Conservation (phyloP, 2,113 vertebrate species). For the Pterocles burchelli region DNA sequence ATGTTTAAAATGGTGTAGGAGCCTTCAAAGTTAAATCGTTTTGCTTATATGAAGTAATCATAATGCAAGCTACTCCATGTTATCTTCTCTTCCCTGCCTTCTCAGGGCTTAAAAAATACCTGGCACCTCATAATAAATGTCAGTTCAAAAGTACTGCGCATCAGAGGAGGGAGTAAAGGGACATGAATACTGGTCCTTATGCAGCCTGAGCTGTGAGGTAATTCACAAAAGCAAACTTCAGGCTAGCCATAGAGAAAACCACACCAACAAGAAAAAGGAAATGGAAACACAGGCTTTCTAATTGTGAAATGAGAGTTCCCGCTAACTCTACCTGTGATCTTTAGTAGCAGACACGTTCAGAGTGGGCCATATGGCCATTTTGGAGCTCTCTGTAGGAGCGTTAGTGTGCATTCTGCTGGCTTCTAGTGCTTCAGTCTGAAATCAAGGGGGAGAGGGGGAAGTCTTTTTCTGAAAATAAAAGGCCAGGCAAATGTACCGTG, state of each 20-base stretch:
- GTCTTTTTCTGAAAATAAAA: not conserved
- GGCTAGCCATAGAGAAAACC: not conserved
- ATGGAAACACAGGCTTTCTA: not conserved
- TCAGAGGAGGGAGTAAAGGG: not conserved
- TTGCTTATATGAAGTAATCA: not conserved
- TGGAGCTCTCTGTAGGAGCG: not conserved
- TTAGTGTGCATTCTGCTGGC: not conserved
- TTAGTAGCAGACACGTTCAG: not conserved
- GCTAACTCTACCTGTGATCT: not conserved
- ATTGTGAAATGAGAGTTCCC: not conserved
- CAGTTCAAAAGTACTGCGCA: not conserved
- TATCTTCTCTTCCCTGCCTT: not conserved
- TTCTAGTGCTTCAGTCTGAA: not conserved
- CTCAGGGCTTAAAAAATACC: fast-evolving
- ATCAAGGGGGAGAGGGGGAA: fast-evolving
- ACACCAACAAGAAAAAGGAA: not conserved
- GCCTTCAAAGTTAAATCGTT: not conserved
- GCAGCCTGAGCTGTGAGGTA: not conserved
- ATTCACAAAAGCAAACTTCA: not conserved
- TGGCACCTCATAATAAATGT: not conserved
- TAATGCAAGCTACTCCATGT: not conserved
- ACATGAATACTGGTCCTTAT: not conserved
- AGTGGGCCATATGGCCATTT: not conserved
- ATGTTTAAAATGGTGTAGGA: not conserved
- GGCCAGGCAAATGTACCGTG: not conserved